Percentiles rank a stretch among this genome's conserved stretches.
Conservation (phyloP, 2,113 vertebrate species). For the Macroglossus sobrinus region DNA sequence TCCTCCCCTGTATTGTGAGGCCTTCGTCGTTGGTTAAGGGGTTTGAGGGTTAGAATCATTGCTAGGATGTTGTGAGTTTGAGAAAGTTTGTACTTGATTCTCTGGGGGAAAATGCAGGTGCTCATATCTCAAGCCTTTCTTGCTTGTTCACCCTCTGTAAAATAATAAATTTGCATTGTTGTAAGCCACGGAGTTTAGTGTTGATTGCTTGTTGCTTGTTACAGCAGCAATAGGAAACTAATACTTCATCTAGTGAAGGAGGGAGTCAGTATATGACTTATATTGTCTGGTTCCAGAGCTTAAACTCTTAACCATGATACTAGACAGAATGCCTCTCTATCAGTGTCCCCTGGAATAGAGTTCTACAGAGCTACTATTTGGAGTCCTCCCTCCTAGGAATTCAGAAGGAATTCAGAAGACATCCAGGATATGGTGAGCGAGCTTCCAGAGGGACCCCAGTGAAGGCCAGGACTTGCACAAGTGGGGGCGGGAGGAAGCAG, state of each 20-base stretch:
- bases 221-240: neutral
- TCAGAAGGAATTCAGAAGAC: neutral
- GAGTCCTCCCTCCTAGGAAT: neutral
- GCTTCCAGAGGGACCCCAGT: neutral
- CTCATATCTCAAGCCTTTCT: neutral
- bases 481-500: no score
- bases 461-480: neutral
- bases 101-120: neutral
- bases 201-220: neutral
- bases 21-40: neutral
- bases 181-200: neutral
- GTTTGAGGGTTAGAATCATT: neutral
- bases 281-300: neutral
- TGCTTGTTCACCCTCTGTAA: neutral
- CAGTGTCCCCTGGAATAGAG: neutral
- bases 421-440: neutral
- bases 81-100: neutral
- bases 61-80: neutral
- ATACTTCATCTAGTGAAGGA: neutral
- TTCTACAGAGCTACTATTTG: no score
- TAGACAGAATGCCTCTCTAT: no score
- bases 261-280: neutral
- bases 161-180: neutral
- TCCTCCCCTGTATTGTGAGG: neutral
- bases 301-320: neutral